Conservation (phyloP, 2,797 vertebrate genomes). For the Rhodeus uyekii region DNA sequence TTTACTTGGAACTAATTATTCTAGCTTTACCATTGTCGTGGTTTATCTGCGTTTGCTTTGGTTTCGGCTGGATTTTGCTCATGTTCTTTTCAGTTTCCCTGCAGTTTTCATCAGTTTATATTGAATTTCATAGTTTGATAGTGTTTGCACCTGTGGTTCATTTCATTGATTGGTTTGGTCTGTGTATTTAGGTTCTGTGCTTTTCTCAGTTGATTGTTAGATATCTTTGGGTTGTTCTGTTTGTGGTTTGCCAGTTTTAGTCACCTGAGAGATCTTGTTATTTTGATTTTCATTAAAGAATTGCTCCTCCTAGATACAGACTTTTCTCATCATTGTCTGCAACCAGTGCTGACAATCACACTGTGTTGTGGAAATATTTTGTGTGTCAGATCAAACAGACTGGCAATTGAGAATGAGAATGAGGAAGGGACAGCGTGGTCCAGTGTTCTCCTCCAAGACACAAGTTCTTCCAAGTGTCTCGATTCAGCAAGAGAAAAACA, state of each 20-base stretch:
- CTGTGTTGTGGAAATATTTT: conserved; percentile 11
- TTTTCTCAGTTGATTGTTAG: too few species aligned
- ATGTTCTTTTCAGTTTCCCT: neutral
- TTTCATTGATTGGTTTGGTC: too few species aligned
- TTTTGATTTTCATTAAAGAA: too few species aligned
- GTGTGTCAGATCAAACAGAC: neutral
- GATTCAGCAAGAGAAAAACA: neutral
- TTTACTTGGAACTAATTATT: neutral
- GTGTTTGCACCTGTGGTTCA: neutral
- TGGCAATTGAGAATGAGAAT: neutral
- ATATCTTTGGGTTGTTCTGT: too few species aligned
- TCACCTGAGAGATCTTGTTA: too few species aligned
- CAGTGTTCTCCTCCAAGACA: neutral
- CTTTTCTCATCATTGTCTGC: too few species aligned
- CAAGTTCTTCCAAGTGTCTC: neutral
- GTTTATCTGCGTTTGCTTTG: neutral
- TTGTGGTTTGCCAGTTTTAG: neutral
- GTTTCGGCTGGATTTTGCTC: neutral
- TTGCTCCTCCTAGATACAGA: too few species aligned
- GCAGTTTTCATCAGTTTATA: neutral
- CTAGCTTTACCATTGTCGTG: neutral
- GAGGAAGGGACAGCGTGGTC: neutral
- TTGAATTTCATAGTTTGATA: neutral
- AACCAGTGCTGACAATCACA: neutral
- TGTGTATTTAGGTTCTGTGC: too few species aligned